Evolutionary conservation across 1,140 invertebrate genomes (phyloP).

Genomic region (Drosophila cardini): DNA sequence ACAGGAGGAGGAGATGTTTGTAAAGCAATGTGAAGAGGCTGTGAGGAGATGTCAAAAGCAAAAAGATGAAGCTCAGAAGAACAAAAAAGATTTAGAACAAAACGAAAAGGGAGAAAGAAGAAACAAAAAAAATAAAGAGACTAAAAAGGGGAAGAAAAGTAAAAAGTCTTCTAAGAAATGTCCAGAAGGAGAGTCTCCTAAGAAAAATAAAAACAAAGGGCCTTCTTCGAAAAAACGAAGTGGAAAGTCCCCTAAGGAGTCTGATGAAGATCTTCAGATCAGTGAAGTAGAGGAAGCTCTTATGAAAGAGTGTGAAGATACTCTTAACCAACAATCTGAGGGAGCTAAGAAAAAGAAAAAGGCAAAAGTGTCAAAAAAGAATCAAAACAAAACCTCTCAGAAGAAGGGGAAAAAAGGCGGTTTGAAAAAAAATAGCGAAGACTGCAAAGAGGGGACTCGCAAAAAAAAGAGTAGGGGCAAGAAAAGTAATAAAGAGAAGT

Average conservation of each 20-base stretch:
- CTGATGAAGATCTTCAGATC: not conserved
- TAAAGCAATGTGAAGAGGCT: not conserved
- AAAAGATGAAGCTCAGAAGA: not conserved
- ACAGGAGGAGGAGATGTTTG: not conserved
- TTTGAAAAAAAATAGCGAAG: slow-evolving; percentile 38
- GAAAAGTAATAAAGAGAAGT: not conserved
- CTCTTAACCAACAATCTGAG: not conserved
- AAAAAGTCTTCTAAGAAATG: not conserved
- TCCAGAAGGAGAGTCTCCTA: not conserved
- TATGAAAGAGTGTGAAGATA: not conserved
- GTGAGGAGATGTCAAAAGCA: not conserved
- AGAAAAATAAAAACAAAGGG: not conserved
- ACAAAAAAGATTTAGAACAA: not conserved
- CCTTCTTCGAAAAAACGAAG: not conserved
- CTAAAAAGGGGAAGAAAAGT: not conserved
- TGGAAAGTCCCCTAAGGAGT: slow-evolving; percentile 5
- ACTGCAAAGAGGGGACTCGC: not conserved
- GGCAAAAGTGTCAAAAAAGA: not conserved
- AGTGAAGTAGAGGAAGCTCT: not conserved
- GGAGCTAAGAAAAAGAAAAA: not conserved
- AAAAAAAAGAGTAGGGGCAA: not conserved
- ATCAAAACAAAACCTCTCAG: not conserved
- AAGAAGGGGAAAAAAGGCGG: slow-evolving; percentile 49
- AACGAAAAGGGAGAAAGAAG: not conserved
- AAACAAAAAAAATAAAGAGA: no score